Base-by-base conservation (phyloP, 2,888 invertebrate genomes). In the Eurois occulta region DNA sequence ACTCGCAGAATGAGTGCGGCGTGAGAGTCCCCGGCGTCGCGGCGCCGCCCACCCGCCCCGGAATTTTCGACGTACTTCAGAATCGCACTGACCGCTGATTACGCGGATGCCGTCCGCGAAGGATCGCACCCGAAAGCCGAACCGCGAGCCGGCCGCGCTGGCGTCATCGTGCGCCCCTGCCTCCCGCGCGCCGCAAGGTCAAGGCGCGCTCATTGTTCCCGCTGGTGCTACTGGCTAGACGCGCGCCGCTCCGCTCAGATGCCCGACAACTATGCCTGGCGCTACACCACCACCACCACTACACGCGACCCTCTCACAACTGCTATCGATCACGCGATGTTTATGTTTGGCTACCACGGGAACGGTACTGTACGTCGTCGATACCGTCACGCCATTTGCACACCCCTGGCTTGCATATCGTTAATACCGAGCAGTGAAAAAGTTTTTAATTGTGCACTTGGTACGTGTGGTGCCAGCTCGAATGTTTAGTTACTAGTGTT, bases 121-220 rank as follows among this genome's bases (percentile, higher is more conserved):
- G 96, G 96, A 96, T 96, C 96, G 95, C 95, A 95, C 95, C 96
- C 96, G 96, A 96, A 96, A 96, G 96, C 96, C 95, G 93, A 95
- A 93, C 92, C 92, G 94, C 94, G 94, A 92, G 91, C 93, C 94
- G 95, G 92, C 94, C 95, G 95, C 94, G 95, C 93, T 95, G 96
- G 94, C 96, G 96, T 96, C 96, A 96, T 94, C 95, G 93, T 92
- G 89, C 94, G 91, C 93, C 94, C 91, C 94, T 93, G 93, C 94
- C 95, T 95, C 93, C 94, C 95, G 93, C 94, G 91, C 95, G 91
- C 93, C 93, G 93, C 96, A 96, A 96, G 96, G 96, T 96, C 96
- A 96, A 95, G 96, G 95, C 95, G 94, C 91, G 90, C 94, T 95
- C 93, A 95, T 95, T 95, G 95, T 95, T 95, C 93, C 94, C 93